Evolutionary conservation across 2,888 invertebrate species (phyloP), one percentile per base, ranked within the genome.

Genomic region (Linyphia triangularis): DNA sequence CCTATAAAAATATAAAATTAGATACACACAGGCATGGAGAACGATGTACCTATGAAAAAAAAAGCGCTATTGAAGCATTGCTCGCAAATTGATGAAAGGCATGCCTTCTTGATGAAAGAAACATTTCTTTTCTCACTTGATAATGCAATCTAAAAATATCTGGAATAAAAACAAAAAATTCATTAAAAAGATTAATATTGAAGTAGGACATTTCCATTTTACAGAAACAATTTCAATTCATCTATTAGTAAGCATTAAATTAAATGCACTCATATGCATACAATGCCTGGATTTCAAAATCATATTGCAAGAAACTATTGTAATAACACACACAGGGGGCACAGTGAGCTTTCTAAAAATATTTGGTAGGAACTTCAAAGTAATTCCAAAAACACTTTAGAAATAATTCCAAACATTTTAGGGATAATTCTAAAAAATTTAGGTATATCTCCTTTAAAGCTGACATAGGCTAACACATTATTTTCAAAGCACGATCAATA

Each of bases 1-100:
- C 67, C 26, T 22, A 78, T 65, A 72, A 19, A 61, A 72, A 61
- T 24, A 65, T 70, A 75, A 65, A 84, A 57, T 77, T 30, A 84
- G 75, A 30, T 75, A 79, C 72, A 86, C 63, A 81, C 37, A 82
- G 22, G 51, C 81, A 81, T 78, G 77, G 73, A 78, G 67, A 33
- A 70, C 30, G 51, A 16, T 75, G 79, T 63, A 69, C 28, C 75
- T 75, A 67, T 75, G n/a, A n/a, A n/a, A n/a, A 81, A 85, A 77
- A 86, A 86, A 86, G 86, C 86, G 73, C 81, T 81, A 86, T 73
- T 73, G 86, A 86, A 86, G 86, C 81, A 13, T 81, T 81, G 81
- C 81, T 81, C 59, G 81, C 81, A 86, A 65, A 86, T 30, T 30
- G 73, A 86, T 86, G 86, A 78, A 72, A 73, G 69, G 81, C 57